phyloP scores from a whole-genome alignment of 2,797 vertebrate species.

The Cetoscarus ocellatus region DNA sequence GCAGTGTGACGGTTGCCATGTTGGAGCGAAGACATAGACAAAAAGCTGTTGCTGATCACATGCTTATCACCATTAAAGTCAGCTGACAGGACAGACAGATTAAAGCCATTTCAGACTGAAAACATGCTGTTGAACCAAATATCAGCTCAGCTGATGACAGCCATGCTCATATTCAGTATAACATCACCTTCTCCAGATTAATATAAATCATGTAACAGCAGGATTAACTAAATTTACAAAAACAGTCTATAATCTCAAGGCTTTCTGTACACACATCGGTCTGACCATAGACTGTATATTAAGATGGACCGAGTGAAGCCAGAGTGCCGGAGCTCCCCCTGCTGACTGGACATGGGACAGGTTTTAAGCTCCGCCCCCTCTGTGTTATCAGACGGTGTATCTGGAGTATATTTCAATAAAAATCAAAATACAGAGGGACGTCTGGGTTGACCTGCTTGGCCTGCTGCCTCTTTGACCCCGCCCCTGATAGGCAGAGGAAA shows the following conservation, averaged over 20 bases:
- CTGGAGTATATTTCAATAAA: too few relatives aligned
- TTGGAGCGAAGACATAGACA: not conserved
- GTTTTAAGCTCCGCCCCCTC: too few relatives aligned
- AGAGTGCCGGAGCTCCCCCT: too few relatives aligned
- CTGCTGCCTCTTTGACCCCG: too few relatives aligned
- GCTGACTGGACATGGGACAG: too few relatives aligned
- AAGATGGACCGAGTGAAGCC: too few relatives aligned
- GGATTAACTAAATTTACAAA: constrained; percentile 24
- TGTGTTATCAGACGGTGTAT: too few relatives aligned
- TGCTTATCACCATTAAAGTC: not conserved
- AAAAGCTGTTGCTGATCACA: not conserved
- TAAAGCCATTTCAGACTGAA: not conserved
- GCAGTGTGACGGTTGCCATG: not conserved
- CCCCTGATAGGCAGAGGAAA: too few relatives aligned
- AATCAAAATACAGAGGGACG: too few relatives aligned
- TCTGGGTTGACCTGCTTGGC: too few relatives aligned
- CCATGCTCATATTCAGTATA: not conserved
- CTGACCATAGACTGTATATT: not conserved
- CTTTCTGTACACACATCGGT: constrained; percentile 42
- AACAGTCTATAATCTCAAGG: constrained; percentile 58
- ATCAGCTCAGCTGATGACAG: not conserved
- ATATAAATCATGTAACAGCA: constrained; percentile 28
- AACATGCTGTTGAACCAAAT: not conserved
- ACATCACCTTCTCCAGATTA: not conserved
- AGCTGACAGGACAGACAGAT: not conserved